Base-by-base conservation (phyloP, 2,797 vertebrate genomes). In the Threskiornis aethiopicus region DNA sequence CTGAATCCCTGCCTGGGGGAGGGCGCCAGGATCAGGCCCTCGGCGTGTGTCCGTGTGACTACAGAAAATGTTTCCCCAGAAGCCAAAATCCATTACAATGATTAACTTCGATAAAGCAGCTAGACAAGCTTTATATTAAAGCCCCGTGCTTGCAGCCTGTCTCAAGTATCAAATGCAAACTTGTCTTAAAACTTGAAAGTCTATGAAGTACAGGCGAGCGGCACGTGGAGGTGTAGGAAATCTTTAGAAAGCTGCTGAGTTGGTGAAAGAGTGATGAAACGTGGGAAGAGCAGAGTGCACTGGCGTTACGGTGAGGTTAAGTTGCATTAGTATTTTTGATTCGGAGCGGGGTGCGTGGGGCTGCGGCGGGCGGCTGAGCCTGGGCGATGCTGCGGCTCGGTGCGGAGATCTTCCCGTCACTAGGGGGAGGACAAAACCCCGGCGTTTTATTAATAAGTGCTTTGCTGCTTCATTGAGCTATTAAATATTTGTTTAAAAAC, bases 371-470 rank as follows among this genome's bases (percentile, higher is more conserved):
- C 0, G 2, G 44, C 72, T 17, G 51, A 78, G 78, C 62, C 31
- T 1, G 1, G 35, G 79, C 1, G 16, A 9, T 46, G 84, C 57
- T 25, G 75, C 4, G 6, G 24, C 31, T 87, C 17, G 1, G 81
- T 16, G 47, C 49, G 1, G 22, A 22, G 75, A 73, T 31, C 42
- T 62, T 90, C 41, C 70, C 3, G 86, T 89, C 93, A 77, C 96
- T 93, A 94, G 95, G 75, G 93, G 93, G 90, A 96, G 92, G 90
- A 91, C 1, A 6, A 33, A 89, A 39, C 81, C 39, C 81, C 7
- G 4, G 46, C 5, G 0, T 47, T 52, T 44, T 22, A 4, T 22
- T 61, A 42, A 16, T 33, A 0, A 52, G 47, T 2, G 55, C 59
- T 87, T 73, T 35, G 81, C 89, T 66, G 82, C 89, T 83, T 83